These are phyloP conservation scores for Scolopax bukidnonensis DNA, from an alignment of 2,797 vertebrate species.

Conservation along the genomic window DNA sequence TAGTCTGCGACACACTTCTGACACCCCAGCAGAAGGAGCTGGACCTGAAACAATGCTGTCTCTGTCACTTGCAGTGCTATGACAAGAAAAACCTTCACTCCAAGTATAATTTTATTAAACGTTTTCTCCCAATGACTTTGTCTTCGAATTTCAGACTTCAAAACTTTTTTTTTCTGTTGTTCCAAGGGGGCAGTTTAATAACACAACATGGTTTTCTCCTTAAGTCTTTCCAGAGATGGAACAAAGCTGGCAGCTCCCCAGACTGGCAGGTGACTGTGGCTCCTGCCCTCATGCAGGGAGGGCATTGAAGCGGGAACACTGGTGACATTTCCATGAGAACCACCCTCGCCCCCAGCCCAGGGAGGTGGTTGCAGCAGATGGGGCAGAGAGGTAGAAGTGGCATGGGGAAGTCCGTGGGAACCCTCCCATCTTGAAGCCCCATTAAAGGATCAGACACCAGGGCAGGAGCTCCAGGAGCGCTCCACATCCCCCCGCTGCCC, in stretches of 20 bases:
- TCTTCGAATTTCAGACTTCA: not conserved
- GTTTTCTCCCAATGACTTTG: not conserved
- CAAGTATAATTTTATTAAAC: not conserved
- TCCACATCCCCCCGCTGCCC: not conserved
- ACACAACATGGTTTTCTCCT: not conserved
- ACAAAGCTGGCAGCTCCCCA: not conserved
- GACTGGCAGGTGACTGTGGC: not conserved
- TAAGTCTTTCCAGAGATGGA: not conserved
- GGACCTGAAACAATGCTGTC: not conserved
- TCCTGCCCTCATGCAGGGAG: not conserved
- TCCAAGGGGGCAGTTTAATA: not conserved
- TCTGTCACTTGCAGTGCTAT: not conserved
- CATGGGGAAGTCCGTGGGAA: not conserved
- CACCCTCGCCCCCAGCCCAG: not conserved
- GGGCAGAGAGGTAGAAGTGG: not conserved
- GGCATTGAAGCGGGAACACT: not conserved
- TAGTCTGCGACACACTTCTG: not conserved
- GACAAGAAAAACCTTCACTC: not conserved
- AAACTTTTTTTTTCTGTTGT: not conserved
- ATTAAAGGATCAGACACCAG: not conserved
- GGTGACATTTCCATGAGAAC: not conserved
- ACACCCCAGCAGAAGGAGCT: not conserved
- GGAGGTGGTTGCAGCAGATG: not conserved
- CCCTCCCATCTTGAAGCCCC: not conserved
- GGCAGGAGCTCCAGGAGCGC: not conserved